Evolutionary conservation across 2,888 invertebrate species (phyloP).

Genomic region (Thyatira batis): DNA sequence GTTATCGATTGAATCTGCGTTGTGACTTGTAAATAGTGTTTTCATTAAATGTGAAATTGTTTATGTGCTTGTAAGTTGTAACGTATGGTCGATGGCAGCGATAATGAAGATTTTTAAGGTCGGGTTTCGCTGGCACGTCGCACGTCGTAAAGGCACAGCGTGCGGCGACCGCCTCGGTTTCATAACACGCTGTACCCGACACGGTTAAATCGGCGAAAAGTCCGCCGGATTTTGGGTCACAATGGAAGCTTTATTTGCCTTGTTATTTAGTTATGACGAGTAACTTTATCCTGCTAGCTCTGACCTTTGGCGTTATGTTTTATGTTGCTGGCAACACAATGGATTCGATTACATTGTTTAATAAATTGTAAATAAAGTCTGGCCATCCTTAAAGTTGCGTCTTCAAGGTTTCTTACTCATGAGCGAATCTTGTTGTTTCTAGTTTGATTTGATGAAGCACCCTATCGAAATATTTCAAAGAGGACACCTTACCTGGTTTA

Average conservation of each 20-base stretch:
- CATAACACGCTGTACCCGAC: slow-evolving; percentile 7
- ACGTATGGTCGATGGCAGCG: slow-evolving; percentile 54
- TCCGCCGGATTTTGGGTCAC: slow-evolving; percentile 36
- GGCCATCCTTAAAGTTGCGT: not conserved
- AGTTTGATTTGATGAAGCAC: no score
- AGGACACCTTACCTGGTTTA: no score
- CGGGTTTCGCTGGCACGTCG: slow-evolving; percentile 60
- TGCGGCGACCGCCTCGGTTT: slow-evolving; percentile 32
- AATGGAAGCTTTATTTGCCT: slow-evolving; percentile 40
- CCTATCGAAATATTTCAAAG: no score
- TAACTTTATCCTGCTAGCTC: slow-evolving; percentile 51
- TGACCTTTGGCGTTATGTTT: slow-evolving; percentile 51
- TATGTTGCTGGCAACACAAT: slow-evolving; percentile 36
- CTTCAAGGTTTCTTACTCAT: no score
- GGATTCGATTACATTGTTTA: slow-evolving; percentile 36
- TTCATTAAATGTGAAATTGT: slow-evolving; percentile 48
- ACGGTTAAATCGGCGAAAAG: slow-evolving; percentile 11
- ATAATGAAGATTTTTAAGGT: slow-evolving; percentile 68
- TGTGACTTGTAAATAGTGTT: slow-evolving; percentile 41
- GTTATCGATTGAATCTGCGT: slow-evolving; percentile 11
- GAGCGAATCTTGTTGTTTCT: no score
- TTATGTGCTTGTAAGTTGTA: slow-evolving; percentile 45
- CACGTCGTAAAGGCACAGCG: slow-evolving; percentile 57
- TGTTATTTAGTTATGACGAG: slow-evolving; percentile 24
- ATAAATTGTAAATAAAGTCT: slow-evolving; percentile 27